Percentiles rank a stretch among this genome's conserved stretches.
Evolutionary conservation across 1,140 invertebrate species (phyloP).

Genomic region (Aleiodes sp.): DNA sequence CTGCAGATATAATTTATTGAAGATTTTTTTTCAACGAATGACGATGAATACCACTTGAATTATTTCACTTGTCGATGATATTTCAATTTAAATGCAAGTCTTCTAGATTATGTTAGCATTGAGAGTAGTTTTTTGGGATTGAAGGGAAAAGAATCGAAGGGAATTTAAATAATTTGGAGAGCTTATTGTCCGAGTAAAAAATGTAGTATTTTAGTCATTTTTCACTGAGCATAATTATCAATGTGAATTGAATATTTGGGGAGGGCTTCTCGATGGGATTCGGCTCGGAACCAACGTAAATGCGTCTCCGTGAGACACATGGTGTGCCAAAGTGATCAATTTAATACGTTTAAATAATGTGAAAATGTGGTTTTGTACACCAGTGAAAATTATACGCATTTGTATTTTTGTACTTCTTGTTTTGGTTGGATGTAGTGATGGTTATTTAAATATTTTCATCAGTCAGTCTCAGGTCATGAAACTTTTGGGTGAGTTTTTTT

Average conservation of each 20-base stretch:
- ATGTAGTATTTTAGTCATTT: too few species aligned
- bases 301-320: not conserved
- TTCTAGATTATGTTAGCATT: too few species aligned
- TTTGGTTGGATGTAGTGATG: conserved; percentile 55
- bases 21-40: too few species aligned
- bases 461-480: conserved; percentile 80
- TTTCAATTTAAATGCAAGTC: too few species aligned
- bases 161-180: too few species aligned
- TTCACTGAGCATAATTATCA: too few species aligned
- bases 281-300: not conserved
- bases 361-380: conserved; percentile 60
- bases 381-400: conserved; percentile 51
- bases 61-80: too few species aligned
- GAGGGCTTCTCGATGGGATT: not conserved
- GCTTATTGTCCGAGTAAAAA: too few species aligned
- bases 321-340: not conserved
- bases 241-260: not conserved
- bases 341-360: conserved; percentile 53
- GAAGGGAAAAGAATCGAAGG: too few species aligned
- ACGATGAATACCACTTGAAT: too few species aligned
- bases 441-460: conserved; percentile 81
- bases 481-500: conserved; percentile 77
- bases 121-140: too few species aligned
- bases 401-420: conserved; percentile 52
- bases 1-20: too few species aligned